Evolutionary conservation across 2,888 invertebrate species (phyloP).

Genomic region (Acleris emargana): DNA sequence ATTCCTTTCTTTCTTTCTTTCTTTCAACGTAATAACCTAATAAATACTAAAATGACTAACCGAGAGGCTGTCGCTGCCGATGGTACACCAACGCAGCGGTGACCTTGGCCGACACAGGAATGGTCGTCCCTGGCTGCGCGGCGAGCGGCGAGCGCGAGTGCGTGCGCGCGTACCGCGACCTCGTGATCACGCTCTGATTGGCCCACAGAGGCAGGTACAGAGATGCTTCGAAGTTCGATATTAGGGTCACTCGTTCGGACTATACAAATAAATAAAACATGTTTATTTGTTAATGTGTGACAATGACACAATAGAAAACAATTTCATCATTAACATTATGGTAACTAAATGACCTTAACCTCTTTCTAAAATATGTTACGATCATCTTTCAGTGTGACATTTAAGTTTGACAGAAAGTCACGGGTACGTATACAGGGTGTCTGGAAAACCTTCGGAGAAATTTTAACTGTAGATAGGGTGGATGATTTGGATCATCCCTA

Average conservation of each 20-base stretch:
- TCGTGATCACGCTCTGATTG: slow-evolving; percentile 85
- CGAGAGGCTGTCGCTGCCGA: slow-evolving; percentile 89
- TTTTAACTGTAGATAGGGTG: too few relatives aligned
- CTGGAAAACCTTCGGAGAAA: too few relatives aligned
- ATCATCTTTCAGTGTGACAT: neutral
- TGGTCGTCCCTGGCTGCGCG: slow-evolving; percentile 8
- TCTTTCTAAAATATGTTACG: too few relatives aligned
- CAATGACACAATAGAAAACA: neutral
- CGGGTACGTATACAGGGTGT: too few relatives aligned
- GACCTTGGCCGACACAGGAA: slow-evolving; percentile 66
- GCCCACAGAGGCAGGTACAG: slow-evolving; percentile 90
- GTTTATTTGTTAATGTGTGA: neutral
- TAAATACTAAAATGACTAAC: slow-evolving; percentile 38
- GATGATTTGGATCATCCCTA: too few relatives aligned
- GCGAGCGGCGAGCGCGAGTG: slow-evolving; percentile 34
- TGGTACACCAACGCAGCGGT: slow-evolving; percentile 89
- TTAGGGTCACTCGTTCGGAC: slow-evolving; percentile 87
- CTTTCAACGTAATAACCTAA: too few relatives aligned
- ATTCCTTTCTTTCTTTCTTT: too few relatives aligned
- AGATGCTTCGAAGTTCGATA: slow-evolving; percentile 89
- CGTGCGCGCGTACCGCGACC: slow-evolving; percentile 55
- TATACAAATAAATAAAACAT: slow-evolving; percentile 47
- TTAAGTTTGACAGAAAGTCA: neutral
- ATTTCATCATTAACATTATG: too few relatives aligned
- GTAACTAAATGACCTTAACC: too few relatives aligned